Evolutionary conservation across 2,888 invertebrate species (phyloP), one percentile per base, ranked within the genome.

Genomic region (Drosophila heteroneura): DNA sequence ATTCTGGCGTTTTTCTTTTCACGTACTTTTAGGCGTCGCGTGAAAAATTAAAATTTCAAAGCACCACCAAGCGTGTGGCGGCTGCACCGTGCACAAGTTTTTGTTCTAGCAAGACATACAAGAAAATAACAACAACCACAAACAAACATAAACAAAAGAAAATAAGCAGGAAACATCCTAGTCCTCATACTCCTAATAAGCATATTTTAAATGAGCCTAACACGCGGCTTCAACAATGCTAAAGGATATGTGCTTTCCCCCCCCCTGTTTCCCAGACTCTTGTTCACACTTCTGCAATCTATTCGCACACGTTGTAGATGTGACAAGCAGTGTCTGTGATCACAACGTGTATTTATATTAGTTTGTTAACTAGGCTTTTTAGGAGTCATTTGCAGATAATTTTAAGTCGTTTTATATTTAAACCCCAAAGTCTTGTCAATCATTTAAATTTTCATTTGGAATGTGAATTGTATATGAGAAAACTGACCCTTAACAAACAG

Each of bases 41-140:
- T 72, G 85, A 90, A 78, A 85, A 86, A 86, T 86, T 90, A 85
- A 90, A 90, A 86, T 90, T 86, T 90, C 90, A 85, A 79, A 81
- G 85, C 88, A 68, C 68, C 73, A 63, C 73, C 76, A 74, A 74
- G 78, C 74, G 61, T 80, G 83, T 64, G 80, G 74, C 60, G 57
- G 54, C 72, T 67, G 51, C 52, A 49, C 44, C 54, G 67, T 58
- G 61, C 26, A 44, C 66, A 65, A 62, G 88, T 88, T 81, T 85
- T 87, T 86, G 69, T 77, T 61, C 52, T 39, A 47, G 66, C 76
- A 82, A 82, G 67, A 82, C 72, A 71, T 70, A 84, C 68, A 82
- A 67, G 22, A 16, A 37, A 79, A 57, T 39, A 70, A 59, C 67
- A 71, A 65, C 56, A 56, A 16, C 47, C 47, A 26, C 47, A 77